A percentile compares a stretch with the other conserved stretches of the same genome.
Conservation (phyloP, 2,888 invertebrate genomes). For the Fabriciana adippe region DNA sequence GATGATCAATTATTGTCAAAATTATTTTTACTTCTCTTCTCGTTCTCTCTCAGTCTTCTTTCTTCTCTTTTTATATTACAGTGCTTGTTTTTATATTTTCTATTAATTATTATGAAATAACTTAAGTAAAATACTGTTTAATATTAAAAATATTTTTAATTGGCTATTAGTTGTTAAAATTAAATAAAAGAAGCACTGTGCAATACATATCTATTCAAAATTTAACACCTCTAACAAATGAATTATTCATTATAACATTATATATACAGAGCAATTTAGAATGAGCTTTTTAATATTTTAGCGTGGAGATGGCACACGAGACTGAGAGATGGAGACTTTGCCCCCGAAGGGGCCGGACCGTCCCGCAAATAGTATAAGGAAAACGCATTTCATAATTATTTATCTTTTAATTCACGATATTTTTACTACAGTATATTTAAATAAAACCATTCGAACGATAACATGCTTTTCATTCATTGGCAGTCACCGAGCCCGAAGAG, state of each 20-base stretch:
- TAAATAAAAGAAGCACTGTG: slow-evolving; percentile 34
- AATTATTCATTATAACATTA: slow-evolving; percentile 21
- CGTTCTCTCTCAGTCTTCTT: slow-evolving; percentile 60
- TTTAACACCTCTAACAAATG: slow-evolving; percentile 28
- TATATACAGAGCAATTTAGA: slow-evolving; percentile 38
- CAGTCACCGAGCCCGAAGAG: slow-evolving; percentile 41
- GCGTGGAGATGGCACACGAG: slow-evolving; percentile 70
- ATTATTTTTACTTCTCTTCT: slow-evolving; percentile 44
- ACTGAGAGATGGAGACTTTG: slow-evolving; percentile 78
- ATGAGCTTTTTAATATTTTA: slow-evolving; percentile 65
- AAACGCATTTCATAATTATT: slow-evolving; percentile 47
- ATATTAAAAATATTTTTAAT: not conserved
- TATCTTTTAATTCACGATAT: slow-evolving; percentile 57
- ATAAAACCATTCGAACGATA: slow-evolving; percentile 69
- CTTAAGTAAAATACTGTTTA: not conserved
- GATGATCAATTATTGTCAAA: slow-evolving; percentile 18
- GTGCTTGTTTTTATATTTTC: slow-evolving; percentile 49
- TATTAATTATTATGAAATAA: not conserved
- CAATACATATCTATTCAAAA: slow-evolving; percentile 35
- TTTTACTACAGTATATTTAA: slow-evolving; percentile 63
- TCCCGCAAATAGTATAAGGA: slow-evolving; percentile 79
- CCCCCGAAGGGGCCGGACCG: slow-evolving; percentile 71
- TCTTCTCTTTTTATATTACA: slow-evolving; percentile 50
- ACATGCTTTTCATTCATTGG: slow-evolving; percentile 79
- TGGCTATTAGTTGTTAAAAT: slow-evolving; percentile 6